phyloP scores from a whole-genome alignment of 2,113 vertebrate species.

The Stigmatopora argus region DNA sequence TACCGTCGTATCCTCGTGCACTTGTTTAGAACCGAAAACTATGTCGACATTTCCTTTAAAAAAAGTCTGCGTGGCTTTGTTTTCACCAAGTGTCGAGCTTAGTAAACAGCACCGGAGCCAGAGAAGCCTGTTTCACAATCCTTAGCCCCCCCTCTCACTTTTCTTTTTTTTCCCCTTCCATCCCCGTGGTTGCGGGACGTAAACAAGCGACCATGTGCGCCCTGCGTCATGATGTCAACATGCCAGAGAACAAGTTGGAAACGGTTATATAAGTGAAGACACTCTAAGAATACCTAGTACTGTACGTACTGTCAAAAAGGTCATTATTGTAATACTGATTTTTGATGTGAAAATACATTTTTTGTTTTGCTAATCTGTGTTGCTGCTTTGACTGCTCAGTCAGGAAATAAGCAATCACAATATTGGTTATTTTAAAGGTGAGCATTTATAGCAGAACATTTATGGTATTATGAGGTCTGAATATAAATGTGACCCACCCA shows the following conservation, averaged over 20 bases:
- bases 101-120: conserved; percentile 33
- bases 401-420: too few relatives aligned
- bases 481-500: too few relatives aligned
- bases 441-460: too few relatives aligned
- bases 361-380: not conserved
- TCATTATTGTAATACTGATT: too few relatives aligned
- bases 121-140: conserved; percentile 52
- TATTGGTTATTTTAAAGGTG: too few relatives aligned
- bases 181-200: conserved; percentile 49
- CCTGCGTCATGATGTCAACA: conserved; percentile 30
- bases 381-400: too few relatives aligned
- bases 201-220: conserved; percentile 71
- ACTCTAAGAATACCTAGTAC: too few relatives aligned
- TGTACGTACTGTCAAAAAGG: too few relatives aligned
- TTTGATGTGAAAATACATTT: not conserved
- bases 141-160: not conserved
- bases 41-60: conserved; percentile 25
- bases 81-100: conserved; percentile 10
- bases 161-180: conserved; percentile 12
- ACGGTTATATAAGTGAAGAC: too few relatives aligned
- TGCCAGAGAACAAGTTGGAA: too few relatives aligned
- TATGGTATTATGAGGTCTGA: too few relatives aligned
- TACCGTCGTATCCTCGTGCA: conserved; percentile 29
- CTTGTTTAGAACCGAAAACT: conserved; percentile 9
- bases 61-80: not conserved